These are phyloP conservation scores for Anticlea derivata DNA, from an alignment of 2,888 invertebrate species.

Conservation along the genomic window DNA sequence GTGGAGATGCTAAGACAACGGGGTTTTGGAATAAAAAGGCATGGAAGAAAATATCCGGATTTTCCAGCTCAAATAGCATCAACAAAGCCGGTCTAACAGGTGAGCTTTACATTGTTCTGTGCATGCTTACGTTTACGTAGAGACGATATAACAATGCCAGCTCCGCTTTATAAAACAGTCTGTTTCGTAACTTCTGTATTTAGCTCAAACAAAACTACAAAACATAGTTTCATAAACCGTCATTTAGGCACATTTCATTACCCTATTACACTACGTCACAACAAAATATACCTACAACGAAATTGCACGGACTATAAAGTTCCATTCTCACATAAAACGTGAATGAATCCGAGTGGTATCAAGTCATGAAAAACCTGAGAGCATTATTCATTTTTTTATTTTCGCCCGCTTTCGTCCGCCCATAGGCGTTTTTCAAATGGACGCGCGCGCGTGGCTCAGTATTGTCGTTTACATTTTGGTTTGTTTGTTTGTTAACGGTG, in stretches of 20 bases:
- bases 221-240: constrained; percentile 46
- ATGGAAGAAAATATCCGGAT: constrained; percentile 90
- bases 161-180: constrained; percentile 31
- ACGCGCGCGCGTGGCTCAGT: constrained; percentile 73
- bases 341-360: constrained; percentile 68
- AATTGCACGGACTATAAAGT: constrained; percentile 56
- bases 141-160: constrained; percentile 25
- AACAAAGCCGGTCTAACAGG: constrained; percentile 87
- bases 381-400: constrained; percentile 67
- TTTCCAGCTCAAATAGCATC: constrained; percentile 88
- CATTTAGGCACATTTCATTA: constrained; percentile 50
- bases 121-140: constrained; percentile 19
- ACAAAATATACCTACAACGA: constrained; percentile 47
- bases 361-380: constrained; percentile 71
- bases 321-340: constrained; percentile 65
- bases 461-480: constrained; percentile 69
- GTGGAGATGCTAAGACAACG: constrained; percentile 77
- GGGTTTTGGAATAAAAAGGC: constrained; percentile 90
- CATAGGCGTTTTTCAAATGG: constrained; percentile 78
- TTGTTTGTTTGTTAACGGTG: constrained; percentile 79
- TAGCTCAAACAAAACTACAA: constrained; percentile 60
- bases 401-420: constrained; percentile 77
- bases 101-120: constrained; percentile 67
- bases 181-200: constrained; percentile 57
- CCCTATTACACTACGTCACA: constrained; percentile 45